Conservation (phyloP, 1,140 invertebrate genomes). For the Lasioglossum albipes region DNA sequence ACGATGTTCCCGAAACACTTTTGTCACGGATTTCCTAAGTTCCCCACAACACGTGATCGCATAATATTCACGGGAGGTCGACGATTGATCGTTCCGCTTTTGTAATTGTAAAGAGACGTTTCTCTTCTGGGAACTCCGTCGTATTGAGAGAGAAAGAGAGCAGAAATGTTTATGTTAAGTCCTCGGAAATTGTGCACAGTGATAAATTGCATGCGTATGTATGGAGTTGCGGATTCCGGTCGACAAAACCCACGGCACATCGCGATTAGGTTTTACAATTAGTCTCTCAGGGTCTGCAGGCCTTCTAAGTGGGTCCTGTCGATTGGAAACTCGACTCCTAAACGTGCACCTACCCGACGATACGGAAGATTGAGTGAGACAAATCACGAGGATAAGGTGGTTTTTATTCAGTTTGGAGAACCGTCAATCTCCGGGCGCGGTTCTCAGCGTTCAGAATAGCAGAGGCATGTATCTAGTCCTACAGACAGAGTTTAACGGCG, state of each 20-base stretch:
- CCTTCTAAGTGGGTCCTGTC: conserved; percentile 19
- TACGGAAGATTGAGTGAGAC: neutral
- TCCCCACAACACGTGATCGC: neutral
- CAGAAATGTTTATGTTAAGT: neutral
- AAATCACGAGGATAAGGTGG: neutral
- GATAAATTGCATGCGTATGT: conserved; percentile 26
- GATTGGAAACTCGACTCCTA: conserved; percentile 7
- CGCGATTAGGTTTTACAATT: conserved; percentile 26
- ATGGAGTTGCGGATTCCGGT: conserved; percentile 23
- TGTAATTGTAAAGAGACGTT: neutral
- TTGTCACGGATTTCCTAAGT: too few relatives aligned
- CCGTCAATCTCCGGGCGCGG: conserved; percentile 10
- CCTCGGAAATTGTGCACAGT: conserved; percentile 9
- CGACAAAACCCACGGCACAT: conserved; percentile 45
- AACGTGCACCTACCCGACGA: neutral
- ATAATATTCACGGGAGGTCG: neutral
- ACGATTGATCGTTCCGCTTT: conserved; percentile 37
- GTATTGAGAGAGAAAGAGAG: neutral
- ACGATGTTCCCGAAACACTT: too few relatives aligned
- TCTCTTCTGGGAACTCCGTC: too few relatives aligned
- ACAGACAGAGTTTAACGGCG: conserved; percentile 10
- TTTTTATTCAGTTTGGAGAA: neutral
- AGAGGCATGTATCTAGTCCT: conserved; percentile 35
- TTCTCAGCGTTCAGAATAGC: conserved; percentile 20
- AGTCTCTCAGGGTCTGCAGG: conserved; percentile 34